Evolutionary conservation across 1,140 invertebrate species (phyloP).

Genomic region (Drosophila kanapiae): DNA sequence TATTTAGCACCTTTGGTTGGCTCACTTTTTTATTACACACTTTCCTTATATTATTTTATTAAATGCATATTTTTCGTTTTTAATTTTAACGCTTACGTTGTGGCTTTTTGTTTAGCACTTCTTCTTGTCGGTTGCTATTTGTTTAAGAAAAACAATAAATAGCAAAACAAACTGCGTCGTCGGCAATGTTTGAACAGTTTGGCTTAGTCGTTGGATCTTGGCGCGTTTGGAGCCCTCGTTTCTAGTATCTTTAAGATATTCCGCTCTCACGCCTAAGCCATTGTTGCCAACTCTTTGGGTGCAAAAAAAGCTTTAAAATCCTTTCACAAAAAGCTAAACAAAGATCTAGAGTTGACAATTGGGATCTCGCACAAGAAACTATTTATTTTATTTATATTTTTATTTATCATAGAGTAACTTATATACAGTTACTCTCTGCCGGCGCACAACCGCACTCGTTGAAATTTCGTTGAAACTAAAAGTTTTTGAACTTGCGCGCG

Average conservation of each 20-base stretch:
- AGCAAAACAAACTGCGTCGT: slow-evolving; percentile 51
- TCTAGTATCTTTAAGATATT: slow-evolving; percentile 3
- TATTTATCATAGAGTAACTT: no score
- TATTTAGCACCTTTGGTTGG: slow-evolving; percentile 55
- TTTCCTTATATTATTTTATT: slow-evolving; percentile 1
- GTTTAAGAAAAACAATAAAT: slow-evolving; percentile 6
- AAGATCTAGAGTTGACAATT: no score
- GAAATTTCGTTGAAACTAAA: background rate
- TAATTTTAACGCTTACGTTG: slow-evolving; percentile 60
- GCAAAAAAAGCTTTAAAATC: no score
- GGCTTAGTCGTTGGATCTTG: slow-evolving; percentile 5
- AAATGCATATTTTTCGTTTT: background rate
- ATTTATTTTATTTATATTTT: no score
- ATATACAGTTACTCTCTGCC: no score
- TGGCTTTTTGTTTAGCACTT: slow-evolving; percentile 30
- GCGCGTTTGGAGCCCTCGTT: slow-evolving; percentile 14
- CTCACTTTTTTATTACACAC: slow-evolving; percentile 25
- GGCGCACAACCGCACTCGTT: no score
- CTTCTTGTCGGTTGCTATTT: background rate
- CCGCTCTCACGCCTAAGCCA: slow-evolving; percentile 7
- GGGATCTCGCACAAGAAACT: no score
- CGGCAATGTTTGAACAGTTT: slow-evolving; percentile 52
- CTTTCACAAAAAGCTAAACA: no score
- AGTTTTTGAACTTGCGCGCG: background rate
- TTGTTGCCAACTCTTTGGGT: no score